Base-by-base conservation (phyloP, 1,140 invertebrate genomes). In the Drosophila subpulchrella region DNA sequence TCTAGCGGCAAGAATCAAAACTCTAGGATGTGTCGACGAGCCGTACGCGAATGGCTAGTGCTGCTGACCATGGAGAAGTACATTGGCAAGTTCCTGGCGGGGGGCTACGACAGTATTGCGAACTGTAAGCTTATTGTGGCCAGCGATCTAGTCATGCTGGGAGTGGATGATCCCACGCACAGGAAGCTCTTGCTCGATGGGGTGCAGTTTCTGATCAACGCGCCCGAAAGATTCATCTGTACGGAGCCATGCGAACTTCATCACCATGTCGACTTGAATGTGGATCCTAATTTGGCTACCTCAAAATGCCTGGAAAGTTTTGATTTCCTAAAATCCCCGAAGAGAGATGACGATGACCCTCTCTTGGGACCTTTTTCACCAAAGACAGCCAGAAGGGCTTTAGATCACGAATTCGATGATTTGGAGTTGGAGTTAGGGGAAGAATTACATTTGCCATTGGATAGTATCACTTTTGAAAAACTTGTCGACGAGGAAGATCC, bases 11-110 rank as follows among this genome's bases (percentile, higher is more conserved):
- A n/a, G 15, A 41, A 10, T 12, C 41, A 8, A 10, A 56, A 36
- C 10, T 17, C n/a, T 10, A 30, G 15, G 8, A 62, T 86, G 82
- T 75, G 70, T 27, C 20, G 39, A 7, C 48, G 11, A 8, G 75
- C 75, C 1, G 82, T 85, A 4, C 63, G 58, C 4, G 75, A 86
- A 0, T 85, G 82, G 82, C 55, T 85, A 10, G 68, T 78, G 2
- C 15, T 75, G 7, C 68, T 85, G 0, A 85, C 78, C 15, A 81
- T 85, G 82, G 82, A 85, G 38, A 51, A 57, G 34, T 86, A 85
- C 27, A 12, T 67, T 0, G 17, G 42, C 0, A 59, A 2, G 5
- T 81, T 85, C 7, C 8, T 50, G 5, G 60, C 72, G 1, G 50
- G 27, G 4, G 82, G 82, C 3, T 85, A 75, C 34, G 47, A 60